phyloP scores from a whole-genome alignment of 2,113 vertebrate genomes.

The Peromyscus leucopus region DNA sequence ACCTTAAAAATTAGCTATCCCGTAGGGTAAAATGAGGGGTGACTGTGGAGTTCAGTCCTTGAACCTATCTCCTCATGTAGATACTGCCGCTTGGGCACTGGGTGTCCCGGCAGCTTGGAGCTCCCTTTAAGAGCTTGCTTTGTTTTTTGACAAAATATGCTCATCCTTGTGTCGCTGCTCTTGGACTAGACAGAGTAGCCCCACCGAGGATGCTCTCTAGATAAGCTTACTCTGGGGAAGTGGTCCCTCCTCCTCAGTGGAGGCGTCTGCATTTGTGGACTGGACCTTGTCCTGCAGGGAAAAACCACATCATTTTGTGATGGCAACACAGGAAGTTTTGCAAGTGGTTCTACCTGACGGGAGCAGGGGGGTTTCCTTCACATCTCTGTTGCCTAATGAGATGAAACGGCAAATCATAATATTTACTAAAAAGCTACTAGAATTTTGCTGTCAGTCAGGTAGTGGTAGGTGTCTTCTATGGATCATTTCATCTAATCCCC shows the following conservation, averaged over 20 bases:
- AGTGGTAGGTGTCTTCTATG: background rate
- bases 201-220: background rate
- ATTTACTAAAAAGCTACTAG: constrained; percentile 24
- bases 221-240: background rate
- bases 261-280: background rate
- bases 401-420: background rate
- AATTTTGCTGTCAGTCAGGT: background rate
- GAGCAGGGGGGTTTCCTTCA: background rate
- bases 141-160: background rate
- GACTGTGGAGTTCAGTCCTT: background rate
- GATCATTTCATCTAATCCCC: constrained; percentile 24
- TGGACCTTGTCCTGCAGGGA: background rate
- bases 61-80: background rate
- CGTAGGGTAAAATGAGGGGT: background rate
- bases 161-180: background rate
- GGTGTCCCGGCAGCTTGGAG: background rate
- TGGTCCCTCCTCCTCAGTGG: background rate
- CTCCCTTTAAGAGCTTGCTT: constrained; percentile 30
- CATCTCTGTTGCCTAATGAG: background rate
- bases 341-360: background rate
- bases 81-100: background rate
- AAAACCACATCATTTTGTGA: background rate
- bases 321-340: background rate
- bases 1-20: background rate
- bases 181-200: background rate